Evolutionary conservation across 2,797 vertebrate species (phyloP), one percentile per base, ranked within the genome.

Genomic region (Galagoides demidoff): DNA sequence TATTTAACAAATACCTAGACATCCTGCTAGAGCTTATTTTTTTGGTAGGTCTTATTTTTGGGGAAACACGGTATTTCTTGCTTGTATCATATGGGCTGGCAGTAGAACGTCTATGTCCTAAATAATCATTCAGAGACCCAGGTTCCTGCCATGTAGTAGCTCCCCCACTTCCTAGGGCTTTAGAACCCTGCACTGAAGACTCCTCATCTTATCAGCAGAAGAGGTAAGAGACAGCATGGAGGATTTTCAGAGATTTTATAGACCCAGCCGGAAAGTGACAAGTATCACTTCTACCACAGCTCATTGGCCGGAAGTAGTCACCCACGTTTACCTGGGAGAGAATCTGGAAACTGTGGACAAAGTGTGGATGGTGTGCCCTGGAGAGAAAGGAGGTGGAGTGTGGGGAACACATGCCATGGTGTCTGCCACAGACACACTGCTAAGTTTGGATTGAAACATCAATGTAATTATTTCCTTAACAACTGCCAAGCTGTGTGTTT

Each of bases 381-480:
- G 59, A 90, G 57, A 59, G 52, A 90, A 93, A 83, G 43, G 74
- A 81, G 89, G 34, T 55, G n/a, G 55, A 83, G 34, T 89, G 77
- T 68, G 71, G 82, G 64, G 73, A 93, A 45, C 76, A 85, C 5
- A 63, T 0, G 73, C 57, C 23, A 9, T 52, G 43, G 61, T 84
- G 78, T 90, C 64, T 95, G 82, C 52, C 29, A 61, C 34, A 93
- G 64, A 92, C n/a, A 93, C 29, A 37, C 4, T 3, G 1, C 64
- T 25, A 73, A 61, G 63, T 78, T 23, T 74, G 57, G 34, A 83
- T 23, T 64, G 76, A 87, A 96, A 73, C 19, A 74, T 63, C 59
- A 81, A 86, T 86, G 61, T 61, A 25, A 89, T 52, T 85, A 85
- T 93, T 90, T 90, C 74, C 83, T 82, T 95, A 78, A 92, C 66